Base-by-base conservation (phyloP, 2,797 vertebrate genomes). In the Chaunax sp. region DNA sequence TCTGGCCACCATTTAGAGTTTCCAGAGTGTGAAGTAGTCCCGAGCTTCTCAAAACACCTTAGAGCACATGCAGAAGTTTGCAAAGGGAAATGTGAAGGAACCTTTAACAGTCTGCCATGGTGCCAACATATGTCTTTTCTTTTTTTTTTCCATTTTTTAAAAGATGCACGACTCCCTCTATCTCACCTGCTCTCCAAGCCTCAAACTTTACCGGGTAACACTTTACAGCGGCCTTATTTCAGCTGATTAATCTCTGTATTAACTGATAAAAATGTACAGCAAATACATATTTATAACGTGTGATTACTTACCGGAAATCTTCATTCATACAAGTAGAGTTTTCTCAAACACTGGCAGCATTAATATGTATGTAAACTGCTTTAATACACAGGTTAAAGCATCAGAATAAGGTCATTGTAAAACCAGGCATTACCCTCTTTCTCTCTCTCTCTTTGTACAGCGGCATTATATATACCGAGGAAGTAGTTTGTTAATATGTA, bases 401-500 rank as follows among this genome's bases (percentile, higher is more conserved):
- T 65, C 50, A 30, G 63, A 76, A 80, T 78, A 63, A 85, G 86
- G 84, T 69, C 82, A 58, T 12, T 77, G 84, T 84, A 65, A 84
- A 78, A 55, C 13, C 49, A 23, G 61, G 61, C 63, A 4, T 80
- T 45, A 37, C 74, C 70, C 77, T 63, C 51, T 75, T 43, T 83
- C 56, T 85, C 64, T 89, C 19, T 77, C 44, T 84, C 58, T 84
- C 69, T 90, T 82, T 91, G 87, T 90, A 90, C 77, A 92, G 89
- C 73, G 83, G 90, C 86, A 90, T 92, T 93, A 89, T 92, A 91
- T 92, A 92, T 90, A 90, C 64, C 46, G 80, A 91, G 84, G 85
- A 89, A 84, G 78, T 94, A 91, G 92, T 94, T 95, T 94, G 95
- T 96, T 95, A 93, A 96, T 97, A 96, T 97, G 95, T 98, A 96